Evolutionary conservation across 2,113 vertebrate species (phyloP).

Genomic region (Catharus minimus): DNA sequence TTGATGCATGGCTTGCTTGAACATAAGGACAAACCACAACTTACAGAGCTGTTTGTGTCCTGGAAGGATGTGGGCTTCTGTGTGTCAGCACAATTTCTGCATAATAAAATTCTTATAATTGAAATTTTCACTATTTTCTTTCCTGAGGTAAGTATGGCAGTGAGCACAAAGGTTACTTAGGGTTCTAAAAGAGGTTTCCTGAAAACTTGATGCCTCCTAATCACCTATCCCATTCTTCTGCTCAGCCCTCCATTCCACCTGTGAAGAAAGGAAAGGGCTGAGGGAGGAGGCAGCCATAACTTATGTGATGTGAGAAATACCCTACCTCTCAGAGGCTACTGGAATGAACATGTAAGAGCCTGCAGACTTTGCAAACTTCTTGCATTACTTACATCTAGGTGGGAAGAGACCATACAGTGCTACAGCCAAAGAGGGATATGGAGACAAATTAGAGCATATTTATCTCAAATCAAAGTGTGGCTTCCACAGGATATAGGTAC

Average conservation of each 20-base stretch:
- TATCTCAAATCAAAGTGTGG: neutral
- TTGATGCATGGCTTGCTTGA: neutral
- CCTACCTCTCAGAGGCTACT: neutral
- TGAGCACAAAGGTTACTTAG: neutral
- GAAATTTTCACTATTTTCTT: neutral
- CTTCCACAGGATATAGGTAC: neutral
- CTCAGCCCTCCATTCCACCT: neutral
- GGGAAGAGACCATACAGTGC: neutral
- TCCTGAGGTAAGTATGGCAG: neutral
- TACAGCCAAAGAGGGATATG: neutral
- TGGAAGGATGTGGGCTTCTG: neutral
- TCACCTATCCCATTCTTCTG: neutral
- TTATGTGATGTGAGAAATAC: neutral
- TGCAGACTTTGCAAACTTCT: neutral
- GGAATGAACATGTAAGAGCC: neutral
- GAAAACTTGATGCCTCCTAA: neutral
- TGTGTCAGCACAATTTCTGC: neutral
- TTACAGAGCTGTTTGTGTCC: rapidly evolving
- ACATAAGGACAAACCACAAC: neutral
- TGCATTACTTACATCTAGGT: neutral
- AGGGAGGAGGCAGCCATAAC: neutral
- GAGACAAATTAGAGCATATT: neutral
- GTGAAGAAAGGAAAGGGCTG: neutral
- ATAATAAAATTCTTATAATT: neutral
- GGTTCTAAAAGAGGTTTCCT: neutral